These are phyloP conservation scores for Entelurus aequoreus DNA, from an alignment of 2,113 vertebrate genomes.

Conservation along the genomic window DNA sequence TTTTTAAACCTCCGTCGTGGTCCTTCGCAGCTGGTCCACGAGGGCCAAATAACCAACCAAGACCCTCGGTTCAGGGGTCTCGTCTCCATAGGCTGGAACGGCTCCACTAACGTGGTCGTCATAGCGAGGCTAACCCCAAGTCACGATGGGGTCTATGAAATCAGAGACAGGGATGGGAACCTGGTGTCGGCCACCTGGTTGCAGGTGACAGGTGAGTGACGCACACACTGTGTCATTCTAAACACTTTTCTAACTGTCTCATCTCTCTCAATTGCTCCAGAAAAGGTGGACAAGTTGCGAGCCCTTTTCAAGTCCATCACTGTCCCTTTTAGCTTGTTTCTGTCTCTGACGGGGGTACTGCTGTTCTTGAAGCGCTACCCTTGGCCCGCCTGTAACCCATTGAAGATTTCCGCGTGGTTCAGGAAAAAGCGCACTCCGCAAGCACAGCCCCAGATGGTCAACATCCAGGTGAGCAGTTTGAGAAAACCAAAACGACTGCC, in stretches of 20 bases:
- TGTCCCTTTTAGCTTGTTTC: slow-evolving; percentile 61
- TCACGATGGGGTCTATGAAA: slow-evolving; percentile 66
- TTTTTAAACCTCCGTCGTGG: slow-evolving; percentile 47
- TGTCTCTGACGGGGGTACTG: slow-evolving; percentile 60
- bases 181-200: slow-evolving; percentile 64
- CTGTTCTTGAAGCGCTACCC: slow-evolving; percentile 63
- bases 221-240: neutral
- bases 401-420: slow-evolving; percentile 42
- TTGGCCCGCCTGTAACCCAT: slow-evolving; percentile 44
- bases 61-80: slow-evolving; percentile 54
- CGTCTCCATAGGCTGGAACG: slow-evolving; percentile 53
- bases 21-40: slow-evolving; percentile 52
- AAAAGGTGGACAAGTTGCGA: slow-evolving; percentile 52
- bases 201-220: slow-evolving; percentile 59
- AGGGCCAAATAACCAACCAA: slow-evolving; percentile 52
- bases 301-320: slow-evolving; percentile 56
- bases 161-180: slow-evolving; percentile 60
- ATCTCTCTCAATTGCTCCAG: slow-evolving; percentile 19
- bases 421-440: slow-evolving; percentile 35
- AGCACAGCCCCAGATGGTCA: slow-evolving; percentile 41
- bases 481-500: neutral
- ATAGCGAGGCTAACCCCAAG: slow-evolving; percentile 50
- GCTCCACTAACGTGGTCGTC: slow-evolving; percentile 43
- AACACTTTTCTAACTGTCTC: neutral
- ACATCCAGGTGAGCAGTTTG: slow-evolving; percentile 56